A percentile compares a stretch with the other conserved stretches of the same genome.
Conservation (phyloP, 2,113 vertebrate species). For the Synchiropus splendidus region DNA sequence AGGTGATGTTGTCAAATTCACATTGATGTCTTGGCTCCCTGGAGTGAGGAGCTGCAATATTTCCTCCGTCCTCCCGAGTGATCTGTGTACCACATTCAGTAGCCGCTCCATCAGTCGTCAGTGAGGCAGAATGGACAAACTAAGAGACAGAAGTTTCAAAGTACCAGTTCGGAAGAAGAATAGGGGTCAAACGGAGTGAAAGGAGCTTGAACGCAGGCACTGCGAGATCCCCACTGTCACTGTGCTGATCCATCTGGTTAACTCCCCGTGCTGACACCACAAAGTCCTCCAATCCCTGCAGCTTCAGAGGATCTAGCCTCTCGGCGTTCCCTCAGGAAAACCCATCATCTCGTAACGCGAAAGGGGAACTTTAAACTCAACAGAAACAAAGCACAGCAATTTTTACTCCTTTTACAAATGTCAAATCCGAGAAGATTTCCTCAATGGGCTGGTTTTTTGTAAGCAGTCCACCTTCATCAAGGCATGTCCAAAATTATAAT, state of each 20-base stretch:
- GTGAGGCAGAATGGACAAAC: slow-evolving; percentile 27
- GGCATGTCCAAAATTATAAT: too few species aligned
- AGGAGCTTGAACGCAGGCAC: slow-evolving; percentile 9
- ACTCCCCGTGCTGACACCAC: slow-evolving; percentile 18
- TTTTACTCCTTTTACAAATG: too few species aligned
- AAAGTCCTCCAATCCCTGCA: slow-evolving; percentile 14
- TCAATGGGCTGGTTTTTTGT: too few species aligned
- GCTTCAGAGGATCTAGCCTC: slow-evolving; percentile 20
- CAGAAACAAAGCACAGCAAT: too few species aligned
- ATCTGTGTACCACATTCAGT: slow-evolving; percentile 45
- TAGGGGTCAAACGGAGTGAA: slow-evolving; percentile 2
- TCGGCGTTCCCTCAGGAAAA: slow-evolving; percentile 19
- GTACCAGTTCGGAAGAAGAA: too few species aligned
- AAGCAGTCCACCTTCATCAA: too few species aligned
- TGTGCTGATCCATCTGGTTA: slow-evolving; percentile 23
- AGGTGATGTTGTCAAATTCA: slow-evolving; percentile 56
- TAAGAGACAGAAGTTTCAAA: slow-evolving; percentile 8
- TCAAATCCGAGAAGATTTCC: too few species aligned
- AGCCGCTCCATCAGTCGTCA: slow-evolving; percentile 36
- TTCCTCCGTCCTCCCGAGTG: slow-evolving; percentile 35
- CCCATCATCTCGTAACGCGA: slow-evolving; percentile 12
- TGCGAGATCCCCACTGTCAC: slow-evolving; percentile 18
- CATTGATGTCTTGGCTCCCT: slow-evolving; percentile 55
- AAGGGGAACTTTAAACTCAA: background rate
- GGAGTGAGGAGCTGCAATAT: slow-evolving; percentile 31